Base-by-base conservation (phyloP, 2,113 vertebrate species). In the Plotosus lineatus region DNA sequence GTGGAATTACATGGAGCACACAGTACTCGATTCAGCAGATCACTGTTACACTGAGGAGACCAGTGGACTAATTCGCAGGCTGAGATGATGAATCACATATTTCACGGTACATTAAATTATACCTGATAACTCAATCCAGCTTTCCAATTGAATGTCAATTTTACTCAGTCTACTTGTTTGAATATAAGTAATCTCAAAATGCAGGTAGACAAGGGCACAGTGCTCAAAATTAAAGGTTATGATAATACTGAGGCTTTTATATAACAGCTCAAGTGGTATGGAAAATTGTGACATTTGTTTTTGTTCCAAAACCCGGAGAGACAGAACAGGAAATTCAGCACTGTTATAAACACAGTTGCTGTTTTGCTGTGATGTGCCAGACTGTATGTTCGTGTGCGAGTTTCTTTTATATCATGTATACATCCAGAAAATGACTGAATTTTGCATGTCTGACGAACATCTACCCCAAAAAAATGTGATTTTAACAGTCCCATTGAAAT, bases 191-290 rank as follows among this genome's bases (percentile, higher is more conserved):
- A 48, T 71, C 26, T 40, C 66, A 46, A 31, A n/a, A 12, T 65
- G 26, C 63, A 78, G 26, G 58, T 38, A 48, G 56, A 50, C 60
- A n/a, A 23, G 28, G 19, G 42, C 56, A 78, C n/a, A 71, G 78
- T 44, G 51, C 38, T 58, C 38, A 79, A 38, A 36, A 15, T 55
- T 55, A 79, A 7, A 51, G 12, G 9, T 55, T 23, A 79, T 31
- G 77, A 58, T 19, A 72, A 79, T 48, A 72, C 38, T 71, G 66
- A 72, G 11, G 48, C 56, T 31, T 66, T 17, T 69, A 56, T 56
- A 69, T 8, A 78, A 79, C 50, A 42, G 50, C 9, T 66, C 48
- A 26, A 11, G 33, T 36, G 11, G 46, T 31, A 17, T 38, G 42
- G 23, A 48, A 78, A 36, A 28, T 6, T 53, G 21, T 26, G 60